phyloP scores from a whole-genome alignment of 2,888 invertebrate species.

The Parnassius mnemosyne region DNA sequence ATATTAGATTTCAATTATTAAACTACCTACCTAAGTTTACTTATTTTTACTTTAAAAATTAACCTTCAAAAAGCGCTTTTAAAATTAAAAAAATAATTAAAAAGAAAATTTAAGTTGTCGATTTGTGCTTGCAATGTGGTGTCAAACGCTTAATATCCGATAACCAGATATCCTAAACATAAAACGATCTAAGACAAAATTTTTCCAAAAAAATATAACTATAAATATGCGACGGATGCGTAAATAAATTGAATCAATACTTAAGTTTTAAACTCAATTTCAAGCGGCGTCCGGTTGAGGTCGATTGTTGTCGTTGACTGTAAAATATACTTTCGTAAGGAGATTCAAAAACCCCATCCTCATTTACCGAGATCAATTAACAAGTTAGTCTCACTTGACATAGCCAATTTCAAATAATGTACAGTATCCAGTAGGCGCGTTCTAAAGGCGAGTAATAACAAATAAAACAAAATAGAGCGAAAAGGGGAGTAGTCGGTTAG shows the following conservation, averaged over 20 bases:
- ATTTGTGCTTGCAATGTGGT: slow-evolving; percentile 57
- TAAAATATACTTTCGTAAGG: neutral
- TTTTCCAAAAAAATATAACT: slow-evolving; percentile 27
- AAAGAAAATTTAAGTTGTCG: slow-evolving; percentile 9
- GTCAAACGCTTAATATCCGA: slow-evolving; percentile 52
- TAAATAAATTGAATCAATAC: slow-evolving; percentile 40
- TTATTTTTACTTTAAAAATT: too few species aligned
- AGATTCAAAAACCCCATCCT: too few species aligned
- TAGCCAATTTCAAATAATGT: slow-evolving; percentile 4
- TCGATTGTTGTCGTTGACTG: slow-evolving; percentile 4
- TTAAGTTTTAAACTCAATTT: slow-evolving; percentile 22
- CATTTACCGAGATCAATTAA: too few species aligned
- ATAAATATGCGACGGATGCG: slow-evolving; percentile 73
- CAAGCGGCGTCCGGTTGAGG: slow-evolving; percentile 74
- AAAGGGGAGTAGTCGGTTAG: slow-evolving; percentile 33
- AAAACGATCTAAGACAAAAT: slow-evolving; percentile 30
- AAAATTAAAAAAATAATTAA: too few species aligned
- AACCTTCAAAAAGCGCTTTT: too few species aligned
- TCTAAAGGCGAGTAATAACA: slow-evolving; percentile 18
- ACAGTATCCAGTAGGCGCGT: slow-evolving; percentile 28
- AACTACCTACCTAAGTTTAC: too few species aligned
- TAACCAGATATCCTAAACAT: slow-evolving; percentile 33
- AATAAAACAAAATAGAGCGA: slow-evolving; percentile 31
- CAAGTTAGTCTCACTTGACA: neutral
- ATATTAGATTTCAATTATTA: too few species aligned